Conservation (phyloP, 2,797 vertebrate genomes). For the Pteronotus mesoamericanus region DNA sequence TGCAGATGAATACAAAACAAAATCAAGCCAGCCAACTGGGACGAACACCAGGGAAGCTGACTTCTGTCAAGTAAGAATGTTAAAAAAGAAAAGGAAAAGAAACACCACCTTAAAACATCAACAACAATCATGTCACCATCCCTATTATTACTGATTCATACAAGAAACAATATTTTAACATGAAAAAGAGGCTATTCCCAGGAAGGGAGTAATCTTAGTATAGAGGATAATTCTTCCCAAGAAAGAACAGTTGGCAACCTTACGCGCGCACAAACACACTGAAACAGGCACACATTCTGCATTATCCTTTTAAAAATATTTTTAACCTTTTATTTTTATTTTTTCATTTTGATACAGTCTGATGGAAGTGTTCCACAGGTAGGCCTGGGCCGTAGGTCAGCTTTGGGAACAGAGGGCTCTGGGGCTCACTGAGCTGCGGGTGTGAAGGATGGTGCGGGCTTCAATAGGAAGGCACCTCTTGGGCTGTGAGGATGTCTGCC, state of each 20-base stretch:
- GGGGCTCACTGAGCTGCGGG: too few species aligned
- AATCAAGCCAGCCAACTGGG: background rate
- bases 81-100: background rate
- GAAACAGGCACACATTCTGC: too few species aligned
- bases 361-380: background rate
- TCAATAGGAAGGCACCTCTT: background rate
- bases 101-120: background rate
- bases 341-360: background rate
- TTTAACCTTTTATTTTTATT: background rate
- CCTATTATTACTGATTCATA: background rate
- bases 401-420: background rate
- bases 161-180: background rate
- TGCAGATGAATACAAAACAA: background rate
- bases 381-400: background rate
- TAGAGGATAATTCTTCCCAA: background rate
- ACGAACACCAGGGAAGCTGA: background rate
- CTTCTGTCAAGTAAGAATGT: background rate
- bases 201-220: background rate
- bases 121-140: background rate
- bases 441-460: background rate
- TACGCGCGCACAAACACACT: accelerated
- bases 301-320: background rate
- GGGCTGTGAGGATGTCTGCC: background rate
- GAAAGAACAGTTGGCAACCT: background rate
- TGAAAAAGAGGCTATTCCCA: background rate